Conservation (phyloP, 2,797 vertebrate genomes). For the Leuciscus waleckii region DNA sequence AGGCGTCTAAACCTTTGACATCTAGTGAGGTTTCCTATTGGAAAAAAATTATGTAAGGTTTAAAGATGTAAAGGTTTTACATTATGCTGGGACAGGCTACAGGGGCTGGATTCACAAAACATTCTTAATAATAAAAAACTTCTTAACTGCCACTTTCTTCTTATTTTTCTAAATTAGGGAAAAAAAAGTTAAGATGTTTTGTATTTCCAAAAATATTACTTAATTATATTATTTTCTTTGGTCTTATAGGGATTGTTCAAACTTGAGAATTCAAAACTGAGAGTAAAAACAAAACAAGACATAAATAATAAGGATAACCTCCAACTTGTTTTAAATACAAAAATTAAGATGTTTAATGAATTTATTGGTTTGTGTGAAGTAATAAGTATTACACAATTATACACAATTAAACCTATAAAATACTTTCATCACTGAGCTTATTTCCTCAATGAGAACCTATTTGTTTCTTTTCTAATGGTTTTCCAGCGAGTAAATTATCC, state of each 20-base stretch:
- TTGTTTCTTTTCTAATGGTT: not conserved
- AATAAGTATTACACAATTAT: not conserved
- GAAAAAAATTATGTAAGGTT: not conserved
- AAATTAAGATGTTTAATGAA: not conserved
- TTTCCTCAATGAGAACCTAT: not conserved
- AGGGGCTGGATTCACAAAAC: not conserved
- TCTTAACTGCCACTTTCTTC: not conserved
- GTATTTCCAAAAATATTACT: not conserved
- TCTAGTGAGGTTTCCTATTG: conserved; percentile 3
- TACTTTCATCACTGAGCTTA: not conserved
- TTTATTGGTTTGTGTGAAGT: not conserved
- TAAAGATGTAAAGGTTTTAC: conserved; percentile 20
- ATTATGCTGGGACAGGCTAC: not conserved
- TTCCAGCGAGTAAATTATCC: not conserved
- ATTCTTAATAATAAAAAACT: not conserved
- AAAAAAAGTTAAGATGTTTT: not conserved
- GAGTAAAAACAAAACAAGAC: not conserved
- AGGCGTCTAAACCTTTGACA: conserved; percentile 20
- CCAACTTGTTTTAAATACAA: not conserved
- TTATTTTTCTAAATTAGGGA: not conserved
- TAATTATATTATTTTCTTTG: not conserved
- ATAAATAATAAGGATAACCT: not conserved
- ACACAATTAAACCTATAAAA: not conserved
- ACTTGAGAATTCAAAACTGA: not conserved
- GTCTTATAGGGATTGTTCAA: not conserved